phyloP scores from a whole-genome alignment of 2,797 vertebrate genomes.

The Carcharodon carcharias region DNA sequence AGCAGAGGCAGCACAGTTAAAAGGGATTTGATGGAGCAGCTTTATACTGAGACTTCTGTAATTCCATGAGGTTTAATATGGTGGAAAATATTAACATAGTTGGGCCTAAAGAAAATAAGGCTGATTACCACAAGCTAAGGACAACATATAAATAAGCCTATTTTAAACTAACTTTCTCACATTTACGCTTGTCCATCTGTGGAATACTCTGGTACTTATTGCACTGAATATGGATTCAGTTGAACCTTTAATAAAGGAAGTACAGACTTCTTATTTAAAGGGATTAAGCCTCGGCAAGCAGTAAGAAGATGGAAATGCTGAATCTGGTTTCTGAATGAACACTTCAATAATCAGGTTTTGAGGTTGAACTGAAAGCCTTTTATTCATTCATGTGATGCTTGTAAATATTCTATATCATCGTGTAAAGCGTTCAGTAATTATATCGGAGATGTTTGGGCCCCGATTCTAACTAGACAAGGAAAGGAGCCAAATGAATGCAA shows the following conservation, averaged over 20 bases:
- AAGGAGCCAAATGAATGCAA: neutral
- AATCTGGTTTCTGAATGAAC: neutral
- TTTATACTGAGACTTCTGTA: neutral
- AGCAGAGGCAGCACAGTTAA: neutral
- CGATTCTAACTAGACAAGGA: neutral
- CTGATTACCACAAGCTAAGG: neutral
- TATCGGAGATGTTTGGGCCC: neutral
- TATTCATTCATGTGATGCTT: conserved; percentile 8
- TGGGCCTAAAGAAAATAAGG: conserved; percentile 2
- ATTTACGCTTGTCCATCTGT: neutral
- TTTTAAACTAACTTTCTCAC: neutral
- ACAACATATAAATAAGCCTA: neutral
- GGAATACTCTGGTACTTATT: neutral
- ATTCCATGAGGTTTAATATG: neutral
- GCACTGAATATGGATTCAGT: conserved; percentile 17
- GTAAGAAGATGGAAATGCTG: conserved; percentile 11
- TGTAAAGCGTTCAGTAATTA: neutral
- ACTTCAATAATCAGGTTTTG: neutral
- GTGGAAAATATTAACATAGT: neutral
- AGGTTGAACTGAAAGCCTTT: conserved; percentile 5
- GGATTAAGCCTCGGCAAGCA: neutral
- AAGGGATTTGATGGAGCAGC: conserved; percentile 7
- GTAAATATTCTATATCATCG: neutral
- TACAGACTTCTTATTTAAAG: conserved; percentile 30
- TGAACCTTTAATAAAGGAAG: conserved; percentile 19